Percentiles rank a stretch among this genome's conserved stretches.
These are phyloP conservation scores for Cantharis lateralis DNA, from an alignment of 2,888 invertebrate genomes.

Conservation along the genomic window DNA sequence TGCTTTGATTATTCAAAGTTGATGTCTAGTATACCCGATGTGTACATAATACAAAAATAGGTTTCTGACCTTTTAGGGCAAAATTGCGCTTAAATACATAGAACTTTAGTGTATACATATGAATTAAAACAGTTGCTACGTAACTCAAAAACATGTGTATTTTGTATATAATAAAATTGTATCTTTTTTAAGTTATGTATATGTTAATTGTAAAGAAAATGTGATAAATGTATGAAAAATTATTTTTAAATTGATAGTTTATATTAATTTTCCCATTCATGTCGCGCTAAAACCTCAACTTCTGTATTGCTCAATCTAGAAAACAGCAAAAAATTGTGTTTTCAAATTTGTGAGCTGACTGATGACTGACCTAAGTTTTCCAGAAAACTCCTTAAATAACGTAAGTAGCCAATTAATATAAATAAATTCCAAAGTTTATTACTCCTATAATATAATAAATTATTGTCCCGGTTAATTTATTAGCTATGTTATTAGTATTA, in stretches of 20 bases:
- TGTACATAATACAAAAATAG: conserved; percentile 4
- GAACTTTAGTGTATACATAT: background rate
- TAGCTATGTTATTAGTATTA: background rate
- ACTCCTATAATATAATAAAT: background rate
- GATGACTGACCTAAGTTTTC: background rate
- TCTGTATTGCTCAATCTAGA: background rate
- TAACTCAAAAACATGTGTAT: background rate
- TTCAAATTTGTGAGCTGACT: background rate
- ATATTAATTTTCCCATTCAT: background rate
- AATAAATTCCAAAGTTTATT: background rate
- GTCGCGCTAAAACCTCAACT: background rate
- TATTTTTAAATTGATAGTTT: background rate
- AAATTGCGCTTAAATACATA: conserved; percentile 22
- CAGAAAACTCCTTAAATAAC: background rate
- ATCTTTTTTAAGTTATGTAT: background rate
- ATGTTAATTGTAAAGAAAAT: background rate
- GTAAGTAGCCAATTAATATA: background rate
- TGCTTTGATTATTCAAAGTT: background rate
- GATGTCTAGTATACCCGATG: background rate
- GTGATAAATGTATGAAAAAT: background rate
- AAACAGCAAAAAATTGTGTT: background rate
- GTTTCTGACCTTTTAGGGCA: conserved; percentile 20
- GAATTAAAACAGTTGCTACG: background rate
- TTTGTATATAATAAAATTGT: background rate
- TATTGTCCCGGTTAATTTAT: background rate